These are phyloP conservation scores for Malaclemys terrapin DNA, from an alignment of 2,113 vertebrate genomes.

Conservation along the genomic window DNA sequence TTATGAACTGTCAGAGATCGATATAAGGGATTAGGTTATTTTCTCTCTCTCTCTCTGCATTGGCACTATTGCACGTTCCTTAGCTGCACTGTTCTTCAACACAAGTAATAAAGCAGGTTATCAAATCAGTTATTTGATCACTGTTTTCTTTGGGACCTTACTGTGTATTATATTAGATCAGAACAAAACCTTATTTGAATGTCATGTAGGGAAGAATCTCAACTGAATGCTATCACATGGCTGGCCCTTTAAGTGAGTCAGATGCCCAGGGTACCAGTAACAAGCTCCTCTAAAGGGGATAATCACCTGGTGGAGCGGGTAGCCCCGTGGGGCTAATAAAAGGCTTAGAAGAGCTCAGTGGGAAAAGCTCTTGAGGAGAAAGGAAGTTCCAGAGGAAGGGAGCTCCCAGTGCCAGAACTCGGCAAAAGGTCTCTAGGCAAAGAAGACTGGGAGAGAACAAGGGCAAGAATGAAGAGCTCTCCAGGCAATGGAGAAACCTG, in stretches of 20 bases:
- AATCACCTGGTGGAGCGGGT: neutral
- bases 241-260: neutral
- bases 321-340: neutral
- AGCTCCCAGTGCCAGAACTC: neutral
- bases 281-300: neutral
- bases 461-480: neutral
- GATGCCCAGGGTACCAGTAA: neutral
- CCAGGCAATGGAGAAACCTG: neutral
- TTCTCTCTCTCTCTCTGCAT: neutral
- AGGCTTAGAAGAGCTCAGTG: neutral
- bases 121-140: neutral
- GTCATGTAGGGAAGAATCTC: neutral
- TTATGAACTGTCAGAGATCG: neutral
- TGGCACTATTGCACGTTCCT: neutral
- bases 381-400: neutral
- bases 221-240: neutral
- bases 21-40: neutral
- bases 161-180: neutral
- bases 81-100: neutral
- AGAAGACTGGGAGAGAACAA: neutral
- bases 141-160: neutral
- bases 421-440: neutral
- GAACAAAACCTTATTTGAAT: neutral
- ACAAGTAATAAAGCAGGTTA: neutral
- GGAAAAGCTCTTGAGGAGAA: neutral